Percentiles rank a stretch among this genome's conserved stretches.
Conservation (phyloP, 2,888 invertebrate species). For the Andrena haemorrhoa region DNA sequence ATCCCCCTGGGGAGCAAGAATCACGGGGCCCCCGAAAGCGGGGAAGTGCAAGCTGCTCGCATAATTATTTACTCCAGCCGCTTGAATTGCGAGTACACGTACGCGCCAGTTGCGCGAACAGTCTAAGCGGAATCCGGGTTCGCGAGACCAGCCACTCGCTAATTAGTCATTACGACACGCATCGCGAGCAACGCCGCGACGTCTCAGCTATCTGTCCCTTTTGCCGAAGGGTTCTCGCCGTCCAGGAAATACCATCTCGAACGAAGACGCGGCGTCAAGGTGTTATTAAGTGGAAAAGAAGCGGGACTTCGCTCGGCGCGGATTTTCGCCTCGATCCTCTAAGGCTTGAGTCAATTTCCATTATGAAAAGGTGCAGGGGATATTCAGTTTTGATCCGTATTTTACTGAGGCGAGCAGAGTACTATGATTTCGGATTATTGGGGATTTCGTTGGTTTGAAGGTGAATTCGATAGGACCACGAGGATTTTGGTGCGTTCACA, state of each 20-base stretch:
- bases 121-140: conserved; percentile 9
- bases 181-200: not conserved
- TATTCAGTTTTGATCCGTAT: not conserved
- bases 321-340: not conserved
- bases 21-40: conserved; percentile 28
- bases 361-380: not conserved
- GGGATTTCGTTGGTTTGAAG: no score
- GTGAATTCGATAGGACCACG: no score
- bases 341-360: no score
- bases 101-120: not conserved
- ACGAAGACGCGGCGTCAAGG: conserved; percentile 1
- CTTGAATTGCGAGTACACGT: conserved; percentile 8
- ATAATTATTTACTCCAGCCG: conserved; percentile 34
- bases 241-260: conserved; percentile 15
- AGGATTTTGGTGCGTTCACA: not conserved
- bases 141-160: conserved; percentile 21
- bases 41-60: conserved; percentile 30
- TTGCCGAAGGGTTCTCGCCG: not conserved
- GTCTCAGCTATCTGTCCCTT: conserved; percentile 15
- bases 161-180: conserved; percentile 45
- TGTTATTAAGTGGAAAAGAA: conserved; percentile 18
- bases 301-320: conserved; percentile 1
- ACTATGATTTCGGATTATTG: not conserved
- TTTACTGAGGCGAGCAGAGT: not conserved
- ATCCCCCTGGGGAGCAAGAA: conserved; percentile 15